Conservation (phyloP, 1,140 invertebrate genomes). For the Caerostris extrusa region DNA sequence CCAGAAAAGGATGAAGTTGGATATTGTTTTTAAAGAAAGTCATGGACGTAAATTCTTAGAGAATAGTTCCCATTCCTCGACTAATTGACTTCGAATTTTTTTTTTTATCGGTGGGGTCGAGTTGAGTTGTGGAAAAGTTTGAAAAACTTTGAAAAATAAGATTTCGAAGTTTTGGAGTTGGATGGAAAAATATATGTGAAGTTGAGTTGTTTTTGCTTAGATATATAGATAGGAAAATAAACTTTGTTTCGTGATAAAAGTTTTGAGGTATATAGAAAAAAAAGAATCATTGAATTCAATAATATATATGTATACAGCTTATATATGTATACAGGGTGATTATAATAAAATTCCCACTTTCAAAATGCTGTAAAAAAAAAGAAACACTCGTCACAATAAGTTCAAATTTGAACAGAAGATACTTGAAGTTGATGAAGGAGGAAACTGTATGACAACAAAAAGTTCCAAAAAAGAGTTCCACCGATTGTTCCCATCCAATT, state of each 20-base stretch:
- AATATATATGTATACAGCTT: no score
- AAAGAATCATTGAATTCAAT: no score
- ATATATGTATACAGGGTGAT: no score
- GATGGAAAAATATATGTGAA: background rate
- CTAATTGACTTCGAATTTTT: conserved; percentile 12
- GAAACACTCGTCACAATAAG: no score
- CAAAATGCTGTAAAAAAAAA: no score
- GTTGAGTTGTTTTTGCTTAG: background rate
- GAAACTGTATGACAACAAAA: no score
- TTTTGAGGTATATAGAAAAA: background rate
- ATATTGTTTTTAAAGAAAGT: conserved; percentile 26
- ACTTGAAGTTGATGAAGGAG: no score
- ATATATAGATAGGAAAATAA: background rate
- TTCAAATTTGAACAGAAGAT: no score
- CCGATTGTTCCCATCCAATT: no score
- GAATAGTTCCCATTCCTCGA: background rate
- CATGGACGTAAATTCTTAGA: conserved; percentile 1
- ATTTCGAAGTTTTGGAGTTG: background rate
- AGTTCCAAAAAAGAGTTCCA: no score
- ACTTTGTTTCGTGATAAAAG: background rate
- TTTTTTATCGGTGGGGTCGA: background rate
- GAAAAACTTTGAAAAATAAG: background rate
- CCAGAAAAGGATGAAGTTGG: background rate
- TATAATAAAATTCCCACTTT: no score
- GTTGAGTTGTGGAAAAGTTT: background rate